phyloP scores from a whole-genome alignment of 2,113 vertebrate genomes.

The Odocoileus virginianus region DNA sequence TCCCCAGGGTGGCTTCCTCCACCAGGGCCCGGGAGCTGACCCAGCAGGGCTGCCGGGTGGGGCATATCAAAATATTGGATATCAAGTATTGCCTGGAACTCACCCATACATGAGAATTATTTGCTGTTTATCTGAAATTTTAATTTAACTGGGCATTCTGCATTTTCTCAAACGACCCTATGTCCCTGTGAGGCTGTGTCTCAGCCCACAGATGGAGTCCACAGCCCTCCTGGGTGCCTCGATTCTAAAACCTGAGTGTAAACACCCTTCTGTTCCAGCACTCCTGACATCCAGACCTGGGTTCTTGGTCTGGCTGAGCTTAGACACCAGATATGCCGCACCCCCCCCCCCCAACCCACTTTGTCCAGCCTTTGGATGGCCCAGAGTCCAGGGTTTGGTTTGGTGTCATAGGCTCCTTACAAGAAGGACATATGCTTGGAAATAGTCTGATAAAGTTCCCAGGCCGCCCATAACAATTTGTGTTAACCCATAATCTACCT shows the following conservation, averaged over 20 bases:
- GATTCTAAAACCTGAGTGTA: not conserved
- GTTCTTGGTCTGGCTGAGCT: not conserved
- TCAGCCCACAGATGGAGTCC: not conserved
- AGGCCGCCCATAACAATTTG: not conserved
- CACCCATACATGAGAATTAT: accelerated
- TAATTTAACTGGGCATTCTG: not conserved
- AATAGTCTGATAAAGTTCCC: not conserved
- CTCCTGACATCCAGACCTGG: not conserved
- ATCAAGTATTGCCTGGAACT: not conserved
- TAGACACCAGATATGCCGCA: accelerated
- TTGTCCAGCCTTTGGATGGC: accelerated
- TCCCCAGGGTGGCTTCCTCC: not conserved
- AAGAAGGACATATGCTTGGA: not conserved
- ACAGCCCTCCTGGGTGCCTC: not conserved
- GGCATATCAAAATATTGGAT: not conserved
- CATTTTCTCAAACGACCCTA: not conserved
- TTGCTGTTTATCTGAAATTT: not conserved
- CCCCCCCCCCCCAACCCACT: not conserved
- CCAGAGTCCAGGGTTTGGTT: not conserved
- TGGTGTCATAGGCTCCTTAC: not conserved
- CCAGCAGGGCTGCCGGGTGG: accelerated
- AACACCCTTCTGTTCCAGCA: too few relatives aligned
- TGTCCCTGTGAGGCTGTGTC: not conserved
- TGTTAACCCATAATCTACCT: not conserved
- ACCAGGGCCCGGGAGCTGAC: not conserved